Conservation (phyloP, 2,797 vertebrate species). For the Phyllotis vaccarum region DNA sequence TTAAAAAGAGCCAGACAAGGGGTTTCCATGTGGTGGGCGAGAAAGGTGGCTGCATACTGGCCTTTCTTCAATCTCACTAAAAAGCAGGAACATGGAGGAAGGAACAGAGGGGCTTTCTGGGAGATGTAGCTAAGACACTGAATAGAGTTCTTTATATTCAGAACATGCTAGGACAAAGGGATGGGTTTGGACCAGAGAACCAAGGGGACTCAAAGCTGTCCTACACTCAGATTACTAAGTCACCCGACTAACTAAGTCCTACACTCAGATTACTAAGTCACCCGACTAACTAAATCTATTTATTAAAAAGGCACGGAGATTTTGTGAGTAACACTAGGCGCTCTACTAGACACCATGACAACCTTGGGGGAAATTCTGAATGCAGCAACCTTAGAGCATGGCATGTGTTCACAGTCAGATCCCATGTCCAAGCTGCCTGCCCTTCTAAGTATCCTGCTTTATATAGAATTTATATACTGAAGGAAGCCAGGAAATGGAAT, state of each 20-base stretch:
- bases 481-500: neutral
- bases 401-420: neutral
- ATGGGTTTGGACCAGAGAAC: neutral
- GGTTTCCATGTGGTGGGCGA: slow-evolving; percentile 8
- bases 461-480: neutral
- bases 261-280: neutral
- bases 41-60: neutral
- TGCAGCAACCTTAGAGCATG: neutral
- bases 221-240: neutral
- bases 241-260: neutral
- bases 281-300: neutral
- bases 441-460: neutral
- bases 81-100: slow-evolving; percentile 38
- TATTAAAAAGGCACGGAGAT: neutral
- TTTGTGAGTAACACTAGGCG: neutral
- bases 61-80: neutral
- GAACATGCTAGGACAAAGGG: slow-evolving; percentile 15
- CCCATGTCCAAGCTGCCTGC: neutral
- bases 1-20: slow-evolving; percentile 16
- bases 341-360: neutral
- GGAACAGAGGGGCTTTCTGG: neutral
- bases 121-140: neutral
- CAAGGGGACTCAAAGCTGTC: neutral
- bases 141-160: slow-evolving; percentile 24
- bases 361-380: neutral